Evolutionary conservation across 2,113 vertebrate species (phyloP).

Genomic region (Loxodonta africana): DNA sequence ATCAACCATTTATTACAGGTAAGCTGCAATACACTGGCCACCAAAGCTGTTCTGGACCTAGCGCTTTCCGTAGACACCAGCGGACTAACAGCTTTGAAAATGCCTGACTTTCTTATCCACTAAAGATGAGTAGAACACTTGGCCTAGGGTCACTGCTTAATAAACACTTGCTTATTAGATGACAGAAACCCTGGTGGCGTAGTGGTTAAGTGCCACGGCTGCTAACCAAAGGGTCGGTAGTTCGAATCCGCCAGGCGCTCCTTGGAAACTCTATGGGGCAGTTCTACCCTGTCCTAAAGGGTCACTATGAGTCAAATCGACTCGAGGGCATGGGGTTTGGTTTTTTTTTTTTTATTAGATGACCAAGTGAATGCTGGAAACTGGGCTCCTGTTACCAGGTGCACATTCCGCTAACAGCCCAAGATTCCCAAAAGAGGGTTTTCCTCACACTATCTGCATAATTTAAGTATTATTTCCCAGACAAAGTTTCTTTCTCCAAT

Average conservation of each 20-base stretch:
- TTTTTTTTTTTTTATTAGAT: not conserved
- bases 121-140: not conserved
- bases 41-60: not conserved
- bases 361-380: not conserved
- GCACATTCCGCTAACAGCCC: not conserved
- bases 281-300: too few species aligned
- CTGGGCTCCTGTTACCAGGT: not conserved
- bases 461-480: not conserved
- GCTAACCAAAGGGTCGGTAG: too few species aligned
- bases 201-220: too few species aligned
- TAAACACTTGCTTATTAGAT: not conserved
- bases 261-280: too few species aligned
- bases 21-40: not conserved
- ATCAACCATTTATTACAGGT: constrained; percentile 87
- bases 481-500: not conserved
- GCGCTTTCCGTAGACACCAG: not conserved
- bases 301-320: too few species aligned
- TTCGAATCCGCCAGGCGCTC: too few species aligned
- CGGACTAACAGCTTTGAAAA: not conserved
- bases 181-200: too few species aligned
- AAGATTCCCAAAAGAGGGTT: not conserved
- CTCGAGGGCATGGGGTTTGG: too few species aligned
- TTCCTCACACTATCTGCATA: not conserved
- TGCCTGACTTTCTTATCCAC: not conserved
- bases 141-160: not conserved